Base-by-base conservation (phyloP, 2,113 vertebrate genomes). In the Plotosus lineatus region DNA sequence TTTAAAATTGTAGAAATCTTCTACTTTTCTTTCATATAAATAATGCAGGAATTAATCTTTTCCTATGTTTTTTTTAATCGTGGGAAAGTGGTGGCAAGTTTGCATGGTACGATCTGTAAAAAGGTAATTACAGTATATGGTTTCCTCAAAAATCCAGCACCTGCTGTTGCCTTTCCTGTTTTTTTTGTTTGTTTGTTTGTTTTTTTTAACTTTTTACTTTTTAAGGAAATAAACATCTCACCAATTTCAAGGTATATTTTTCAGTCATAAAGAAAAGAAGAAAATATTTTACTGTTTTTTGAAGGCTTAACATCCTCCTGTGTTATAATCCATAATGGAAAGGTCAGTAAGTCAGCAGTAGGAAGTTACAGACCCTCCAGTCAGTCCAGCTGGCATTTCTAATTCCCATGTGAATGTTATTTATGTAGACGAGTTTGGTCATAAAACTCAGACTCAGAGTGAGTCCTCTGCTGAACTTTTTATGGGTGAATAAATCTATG, bases 401-500 rank as follows among this genome's bases (percentile, higher is more conserved):
- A 71, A 73, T 73, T 88, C 86, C 84, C 86, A 10, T 21, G 84
- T 83, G 86, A 48, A 72, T 78, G 74, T 88, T 87, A 85, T 84
- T 89, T 87, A 86, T 80, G 60, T 72, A 74, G 79, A 87, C 81
- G 23, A 83, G 73, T 55, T 78, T 75, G 51, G 58, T 75, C 83
- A 79, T 55, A 77, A 71, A 79, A 33, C 75, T 56, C 81, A 19
- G 53, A 50, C 81, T 72, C 77, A 83, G 75, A 83, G 78, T 75
- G 46, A 82, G 78, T 85, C 81, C 85, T 85, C 85, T 28, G 28
- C 80, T 82, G 85, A 87, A 78, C 77, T 85, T 74, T 88, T 91
- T 90, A 91, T 83, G 80, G 74, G 83, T 76, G 58, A 76, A 80
- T 91, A 89, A 92, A 90, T 91, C 89, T 89, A 74, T 90, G 87